Conservation (phyloP, 2,888 invertebrate species). For the Sarcophaga rosellei region DNA sequence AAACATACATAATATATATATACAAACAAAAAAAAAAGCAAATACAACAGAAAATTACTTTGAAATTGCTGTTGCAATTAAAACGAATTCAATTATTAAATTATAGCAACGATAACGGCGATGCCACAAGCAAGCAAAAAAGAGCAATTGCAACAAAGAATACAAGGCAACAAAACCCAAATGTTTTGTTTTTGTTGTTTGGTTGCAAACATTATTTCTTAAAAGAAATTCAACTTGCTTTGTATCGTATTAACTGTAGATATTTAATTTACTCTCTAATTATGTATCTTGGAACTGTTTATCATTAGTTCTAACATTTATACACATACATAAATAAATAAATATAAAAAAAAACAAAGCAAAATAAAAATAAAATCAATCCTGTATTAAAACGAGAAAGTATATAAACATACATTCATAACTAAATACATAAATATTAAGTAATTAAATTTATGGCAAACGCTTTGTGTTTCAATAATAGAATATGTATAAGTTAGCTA, state of each 20-base stretch:
- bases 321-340: constrained; percentile 17
- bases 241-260: constrained; percentile 59
- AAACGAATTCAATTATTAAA: constrained; percentile 6
- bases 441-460: constrained; percentile 52
- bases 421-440: constrained; percentile 41
- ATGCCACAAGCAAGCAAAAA: not conserved
- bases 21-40: constrained; percentile 6
- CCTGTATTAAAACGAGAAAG: too few relatives aligned
- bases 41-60: constrained; percentile 8
- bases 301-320: constrained; percentile 52
- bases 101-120: not conserved
- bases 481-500: constrained; percentile 57
- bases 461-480: constrained; percentile 67
- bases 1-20: not conserved
- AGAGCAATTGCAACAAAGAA: constrained; percentile 4
- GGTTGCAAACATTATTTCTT: not conserved
- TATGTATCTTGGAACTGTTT: constrained; percentile 60
- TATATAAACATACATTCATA: too few relatives aligned
- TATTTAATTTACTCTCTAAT: constrained; percentile 39
- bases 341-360: not conserved
- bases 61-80: constrained; percentile 21
- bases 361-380: too few relatives aligned
- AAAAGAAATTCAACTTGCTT: constrained; percentile 5
- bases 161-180: constrained; percentile 4
- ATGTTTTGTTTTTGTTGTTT: not conserved